phyloP scores from a whole-genome alignment of 2,888 invertebrate genomes.

The Melieria picta region DNA sequence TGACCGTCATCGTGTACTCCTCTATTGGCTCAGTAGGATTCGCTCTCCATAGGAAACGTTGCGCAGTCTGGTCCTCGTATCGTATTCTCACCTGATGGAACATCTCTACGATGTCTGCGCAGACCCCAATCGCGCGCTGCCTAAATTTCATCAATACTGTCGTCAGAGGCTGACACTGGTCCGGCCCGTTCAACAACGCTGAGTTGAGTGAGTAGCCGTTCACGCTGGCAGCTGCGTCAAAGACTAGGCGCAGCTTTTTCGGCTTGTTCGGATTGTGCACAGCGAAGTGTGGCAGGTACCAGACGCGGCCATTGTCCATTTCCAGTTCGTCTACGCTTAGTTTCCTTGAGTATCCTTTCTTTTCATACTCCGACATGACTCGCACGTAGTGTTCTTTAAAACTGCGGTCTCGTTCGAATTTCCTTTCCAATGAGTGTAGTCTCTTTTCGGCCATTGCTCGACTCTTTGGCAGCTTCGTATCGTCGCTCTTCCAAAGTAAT shows the following conservation, averaged over 20 bases:
- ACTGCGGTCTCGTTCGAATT: conserved; percentile 26
- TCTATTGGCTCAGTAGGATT: background rate
- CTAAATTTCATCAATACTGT: conserved; percentile 51
- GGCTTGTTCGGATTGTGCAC: conserved; percentile 47
- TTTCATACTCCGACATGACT: conserved; percentile 20
- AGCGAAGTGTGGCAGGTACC: conserved; percentile 48
- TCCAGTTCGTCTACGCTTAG: conserved; percentile 7
- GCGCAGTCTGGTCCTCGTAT: conserved; percentile 46
- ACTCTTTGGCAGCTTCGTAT: conserved; percentile 39
- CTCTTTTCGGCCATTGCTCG: conserved; percentile 34
- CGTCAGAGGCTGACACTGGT: conserved; percentile 45
- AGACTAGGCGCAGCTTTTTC: conserved; percentile 48
- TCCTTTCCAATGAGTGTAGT: conserved; percentile 35
- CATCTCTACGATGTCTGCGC: conserved; percentile 55
- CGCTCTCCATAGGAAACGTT: conserved; percentile 49
- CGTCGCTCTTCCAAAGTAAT: conserved; percentile 42
- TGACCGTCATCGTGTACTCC: conserved; percentile 42
- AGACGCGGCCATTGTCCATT: conserved; percentile 33
- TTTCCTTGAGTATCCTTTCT: conserved; percentile 23
- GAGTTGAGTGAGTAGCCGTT: conserved; percentile 47
- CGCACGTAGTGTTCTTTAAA: conserved; percentile 22
- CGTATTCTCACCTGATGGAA: conserved; percentile 51
- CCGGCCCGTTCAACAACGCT: conserved; percentile 47
- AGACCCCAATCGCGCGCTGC: conserved; percentile 44
- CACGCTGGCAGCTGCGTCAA: conserved; percentile 50